Base-by-base conservation (phyloP, 2,888 invertebrate genomes). In the Steinernema hermaphroditum region DNA sequence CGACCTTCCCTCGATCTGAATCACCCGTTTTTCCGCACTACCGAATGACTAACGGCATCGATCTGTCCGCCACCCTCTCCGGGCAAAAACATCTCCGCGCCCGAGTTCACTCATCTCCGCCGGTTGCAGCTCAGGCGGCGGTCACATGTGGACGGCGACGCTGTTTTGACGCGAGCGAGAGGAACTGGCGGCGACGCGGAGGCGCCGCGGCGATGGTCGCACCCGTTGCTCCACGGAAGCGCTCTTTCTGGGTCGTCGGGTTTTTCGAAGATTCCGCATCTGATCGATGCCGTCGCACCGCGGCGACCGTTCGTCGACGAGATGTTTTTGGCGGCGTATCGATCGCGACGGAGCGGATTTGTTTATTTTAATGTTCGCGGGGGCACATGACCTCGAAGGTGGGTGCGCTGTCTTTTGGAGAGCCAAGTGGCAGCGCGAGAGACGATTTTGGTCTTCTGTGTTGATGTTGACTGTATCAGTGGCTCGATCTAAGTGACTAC, bases 191-290 rank as follows among this genome's bases (percentile, higher is more conserved):
- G 37, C 6, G 24, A 19, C 54, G 29, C 22, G 29, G 6, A 27
- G 29, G 27, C 14, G 62, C 62, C 62, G 32, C 29, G 9, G n/a
- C 27, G 16, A n/a, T 32, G 32, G 32, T 62, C 32, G 62, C 16
- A 62, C 27, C 34, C 16, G 62, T 32, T 16, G 54, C 46, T 46
- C n/a, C 4, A 46, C 41, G 50, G 50, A 24, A 50, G 50, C 24
- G 22, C 54, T 49, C 27, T 32, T 62, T 62, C 32, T 62, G 62
- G 62, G 62, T 62, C 62, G 62, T 22, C 62, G 62, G 27, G 34
- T 2, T 19, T 62, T 62, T 62, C 37, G 37, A 12, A 37, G 37
- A 37, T 37, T 12, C 37, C n/a, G n/a, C n/a, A n/a, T n/a, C n/a
- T n/a, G n/a, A 12, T 12, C 37, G 37, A 37, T 37, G 37, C 37